phyloP scores from a whole-genome alignment of 2,113 vertebrate genomes.

The Cervus canadensis region DNA sequence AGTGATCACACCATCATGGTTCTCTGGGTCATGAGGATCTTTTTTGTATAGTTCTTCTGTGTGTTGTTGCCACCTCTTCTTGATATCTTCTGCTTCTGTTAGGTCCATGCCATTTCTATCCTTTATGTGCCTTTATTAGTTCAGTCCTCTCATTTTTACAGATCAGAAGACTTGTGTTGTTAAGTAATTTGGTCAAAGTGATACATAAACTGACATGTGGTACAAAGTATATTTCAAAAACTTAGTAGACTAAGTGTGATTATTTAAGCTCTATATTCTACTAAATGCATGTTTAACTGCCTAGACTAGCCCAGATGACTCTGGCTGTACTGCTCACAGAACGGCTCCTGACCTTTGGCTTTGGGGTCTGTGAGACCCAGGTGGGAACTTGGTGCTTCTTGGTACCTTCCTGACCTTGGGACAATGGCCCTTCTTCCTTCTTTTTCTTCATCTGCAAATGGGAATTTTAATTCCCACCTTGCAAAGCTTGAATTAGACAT shows the following conservation, averaged over 20 bases:
- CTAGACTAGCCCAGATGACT: neutral
- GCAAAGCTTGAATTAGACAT: neutral
- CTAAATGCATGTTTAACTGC: neutral
- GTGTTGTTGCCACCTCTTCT: neutral
- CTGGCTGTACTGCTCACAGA: too few species aligned
- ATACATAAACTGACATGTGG: neutral
- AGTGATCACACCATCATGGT: neutral
- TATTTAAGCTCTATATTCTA: neutral
- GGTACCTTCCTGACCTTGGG: neutral
- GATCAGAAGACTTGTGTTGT: neutral
- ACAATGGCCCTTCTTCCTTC: neutral
- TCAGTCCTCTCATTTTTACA: neutral
- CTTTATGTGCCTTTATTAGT: neutral
- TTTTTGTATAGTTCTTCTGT: neutral
- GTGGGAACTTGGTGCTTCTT: neutral
- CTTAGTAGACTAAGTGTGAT: neutral
- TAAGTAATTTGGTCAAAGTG: neutral
- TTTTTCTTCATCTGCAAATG: neutral
- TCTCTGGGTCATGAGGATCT: neutral
- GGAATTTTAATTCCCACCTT: neutral
- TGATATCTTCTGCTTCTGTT: neutral
- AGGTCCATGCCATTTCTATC: neutral
- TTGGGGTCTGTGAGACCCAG: neutral
- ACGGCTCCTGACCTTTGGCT: neutral
- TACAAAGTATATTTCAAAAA: neutral